phyloP scores from a whole-genome alignment of 2,888 invertebrate genomes.

The Pachliopta kotzebuea region DNA sequence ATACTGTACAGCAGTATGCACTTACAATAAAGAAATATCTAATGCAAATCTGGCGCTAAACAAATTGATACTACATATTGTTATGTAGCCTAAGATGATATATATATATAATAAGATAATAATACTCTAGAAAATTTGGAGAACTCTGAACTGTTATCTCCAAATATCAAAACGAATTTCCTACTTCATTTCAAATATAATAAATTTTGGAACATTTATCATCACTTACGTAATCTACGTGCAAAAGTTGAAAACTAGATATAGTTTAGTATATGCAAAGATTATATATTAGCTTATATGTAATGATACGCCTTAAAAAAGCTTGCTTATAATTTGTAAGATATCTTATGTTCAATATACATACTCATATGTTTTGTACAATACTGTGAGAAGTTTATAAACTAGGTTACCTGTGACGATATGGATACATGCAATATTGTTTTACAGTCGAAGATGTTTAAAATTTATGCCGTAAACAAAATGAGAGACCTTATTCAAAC shows the following conservation, averaged over 20 bases:
- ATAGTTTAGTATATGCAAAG: conserved; percentile 6
- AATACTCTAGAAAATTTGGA: background rate
- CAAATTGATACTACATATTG: background rate
- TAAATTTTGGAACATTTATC: conserved; percentile 17
- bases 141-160: background rate
- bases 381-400: background rate
- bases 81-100: background rate
- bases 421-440: conserved; percentile 57
- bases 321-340: conserved; percentile 2
- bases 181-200: background rate
- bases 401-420: conserved; percentile 24
- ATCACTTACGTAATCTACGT: conserved; percentile 23
- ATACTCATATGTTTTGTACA: conserved; percentile 4
- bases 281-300: conserved; percentile 17
- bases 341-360: background rate
- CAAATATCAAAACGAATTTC: background rate
- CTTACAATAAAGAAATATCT: no score
- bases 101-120: background rate
- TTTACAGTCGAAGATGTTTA: conserved; percentile 37
- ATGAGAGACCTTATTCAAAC: conserved; percentile 14
- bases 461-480: conserved; percentile 3
- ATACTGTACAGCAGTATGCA: background rate
- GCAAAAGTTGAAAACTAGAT: conserved; percentile 14
- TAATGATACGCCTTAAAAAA: conserved; percentile 9
- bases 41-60: background rate